Evolutionary conservation across 2,113 vertebrate species (phyloP), one percentile per base, ranked within the genome.

Genomic region (Pseudorectes ferrugineus): DNA sequence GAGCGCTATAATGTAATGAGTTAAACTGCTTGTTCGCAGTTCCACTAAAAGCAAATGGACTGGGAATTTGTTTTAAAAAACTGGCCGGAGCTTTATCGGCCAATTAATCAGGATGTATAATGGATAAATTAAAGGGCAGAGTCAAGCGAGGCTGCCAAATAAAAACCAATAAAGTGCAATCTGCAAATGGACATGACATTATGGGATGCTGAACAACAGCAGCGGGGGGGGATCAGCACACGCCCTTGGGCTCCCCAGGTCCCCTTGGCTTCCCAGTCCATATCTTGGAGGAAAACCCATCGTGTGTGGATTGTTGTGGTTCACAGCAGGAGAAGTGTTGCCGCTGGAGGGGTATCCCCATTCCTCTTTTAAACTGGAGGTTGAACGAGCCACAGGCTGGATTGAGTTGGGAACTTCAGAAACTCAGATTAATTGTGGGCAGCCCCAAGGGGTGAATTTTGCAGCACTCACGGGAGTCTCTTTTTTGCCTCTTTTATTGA

Each of bases 41-140:
- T 89, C 89, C 93, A 88, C 95, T 95, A 87, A 95, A 96, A 95
- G 95, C 94, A 96, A 95, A 93, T 95, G 95, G 94, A 91, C 94
- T 97, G 95, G 89, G 89, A 76, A 94, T 96, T 97, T 90, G 95
- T 87, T 97, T 95, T 92, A 94, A 93, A 96, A 86, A 95, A 93
- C 88, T 70, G 95, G 96, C 83, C 95, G 58, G 95, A 87, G 92
- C 96, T 96, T 97, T 94, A 96, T 95, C 40, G 94, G 96, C 93
- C 95, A 96, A 97, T 97, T 96, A 97, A 97, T 96, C 94, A 95
- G 95, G 54, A 95, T 85, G 95, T 65, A 82, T 93, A 96, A 97
- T 96, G 95, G 90, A 94, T 96, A 96, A 97, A 97, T 96, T 96
- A 96, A 96, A 97, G 95, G 95, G 95, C 92, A 96, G 94, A 96